Base-by-base conservation (phyloP, 2,797 vertebrate genomes). In the Delichon dasypus region DNA sequence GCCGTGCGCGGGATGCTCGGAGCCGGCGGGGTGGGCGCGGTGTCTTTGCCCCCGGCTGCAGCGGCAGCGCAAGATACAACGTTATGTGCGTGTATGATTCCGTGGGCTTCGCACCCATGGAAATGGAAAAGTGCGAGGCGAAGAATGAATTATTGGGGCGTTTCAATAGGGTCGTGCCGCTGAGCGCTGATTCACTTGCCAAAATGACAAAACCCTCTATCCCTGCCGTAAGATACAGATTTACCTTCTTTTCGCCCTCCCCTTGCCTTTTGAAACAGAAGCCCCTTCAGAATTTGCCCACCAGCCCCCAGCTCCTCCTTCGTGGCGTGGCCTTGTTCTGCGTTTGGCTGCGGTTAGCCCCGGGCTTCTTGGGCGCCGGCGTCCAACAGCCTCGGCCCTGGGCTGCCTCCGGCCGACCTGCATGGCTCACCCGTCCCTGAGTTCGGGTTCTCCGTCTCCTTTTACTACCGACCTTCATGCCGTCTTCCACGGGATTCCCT, bases 371-470 rank as follows among this genome's bases (percentile, higher is more conserved):
- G n/a, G 32, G 23, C n/a, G 9, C 30, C 11, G 10, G 27, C 26
- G 47, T 13, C 25, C 66, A 1, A 36, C 90, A 53, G 82, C 72
- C 16, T 4, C 71, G 26, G 4, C 26, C 34, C 25, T 14, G 5
- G 25, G 38, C 50, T 30, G 58, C 22, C 61, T 7, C 22, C 26
- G 17, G 2, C 42, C 21, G 5, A 1, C 48, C 65, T 5, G 5
- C 1, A 1, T 2, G 3, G 11, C 40, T 25, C 67, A 3, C 13
- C n/a, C 12, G 4, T 6, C 21, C 54, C 22, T 57, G 3, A 19
- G 10, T 3, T 32, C 8, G 10, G 16, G 4, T 7, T 11, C 12
- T 66, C 27, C 9, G 8, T 21, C 32, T 34, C 30, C 51, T 16
- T 9, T 22, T 2, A 1, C 19, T 5, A 4, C n/a, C 36, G 58